Base-by-base conservation (phyloP, 2,797 vertebrate species). In the Catamblyrhynchus diadema region DNA sequence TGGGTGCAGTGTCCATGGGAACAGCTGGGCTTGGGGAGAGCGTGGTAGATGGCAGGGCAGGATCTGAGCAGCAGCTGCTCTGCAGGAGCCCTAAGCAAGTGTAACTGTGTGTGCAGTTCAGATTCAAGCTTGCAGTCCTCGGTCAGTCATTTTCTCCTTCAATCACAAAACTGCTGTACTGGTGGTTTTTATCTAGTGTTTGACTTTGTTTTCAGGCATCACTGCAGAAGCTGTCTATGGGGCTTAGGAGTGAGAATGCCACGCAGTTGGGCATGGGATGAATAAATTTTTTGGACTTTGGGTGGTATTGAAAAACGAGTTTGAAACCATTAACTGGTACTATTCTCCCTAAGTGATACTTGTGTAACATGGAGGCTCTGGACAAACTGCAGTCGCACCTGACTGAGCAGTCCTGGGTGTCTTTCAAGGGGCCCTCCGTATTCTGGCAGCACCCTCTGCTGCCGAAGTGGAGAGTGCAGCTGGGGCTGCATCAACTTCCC, bases 371-470 rank as follows among this genome's bases (percentile, higher is more conserved):
- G n/a, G 54, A 14, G 1, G 1, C 42, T 53, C 12, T 41, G 81
- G 37, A 14, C 60, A 23, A 83, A 37, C 18, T 64, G 35, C 30
- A 12, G 65, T 50, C 69, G 22, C 66, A 94, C 85, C 90, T 91
- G 82, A 48, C 28, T 1, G 5, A n/a, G 23, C 32, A 21, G 35
- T 72, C 3, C 0, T 30, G 71, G 7, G 2, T 64, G 3, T 53
- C n/a, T 74, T 69, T 59, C 57, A n/a, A 21, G 62, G 37, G 32
- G 75, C 61, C 91, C 80, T 78, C 9, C 4, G 28, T 83, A 90
- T 88, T 90, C 69, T 93, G 75, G 54, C 87, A 96, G 93, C 94
- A 96, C 93, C 95, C 96, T 91, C 95, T 96, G 82, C 95, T 96
- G 95, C 91, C 3, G 3, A 93, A 81, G 47, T 4, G 19, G 33